Conservation (phyloP, 1,140 invertebrate species). For the Phocides pigmalion region DNA sequence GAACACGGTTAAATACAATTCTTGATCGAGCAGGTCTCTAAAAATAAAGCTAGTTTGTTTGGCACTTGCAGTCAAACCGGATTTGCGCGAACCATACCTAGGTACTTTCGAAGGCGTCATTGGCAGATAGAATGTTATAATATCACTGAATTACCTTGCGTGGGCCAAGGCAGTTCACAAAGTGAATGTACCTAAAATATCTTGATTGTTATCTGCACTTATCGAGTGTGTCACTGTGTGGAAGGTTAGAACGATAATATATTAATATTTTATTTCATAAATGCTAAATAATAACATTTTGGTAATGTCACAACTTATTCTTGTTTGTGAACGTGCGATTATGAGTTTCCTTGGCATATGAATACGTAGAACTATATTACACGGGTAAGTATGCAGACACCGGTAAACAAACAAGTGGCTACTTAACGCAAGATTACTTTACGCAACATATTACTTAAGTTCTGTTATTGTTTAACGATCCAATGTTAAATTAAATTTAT, state of each 20-base stretch:
- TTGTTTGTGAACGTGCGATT: slow-evolving; percentile 2
- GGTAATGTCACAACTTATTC: slow-evolving; percentile 3
- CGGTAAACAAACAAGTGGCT: not conserved
- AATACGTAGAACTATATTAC: not conserved
- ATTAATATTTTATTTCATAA: slow-evolving; percentile 16
- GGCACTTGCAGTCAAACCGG: slow-evolving; percentile 53
- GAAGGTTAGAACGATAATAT: slow-evolving; percentile 22
- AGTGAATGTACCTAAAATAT: slow-evolving; percentile 72
- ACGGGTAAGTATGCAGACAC: not conserved
- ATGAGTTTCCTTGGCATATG: not conserved
- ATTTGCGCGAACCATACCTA: slow-evolving; percentile 59
- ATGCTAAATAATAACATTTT: not conserved
- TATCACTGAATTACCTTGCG: slow-evolving; percentile 79
- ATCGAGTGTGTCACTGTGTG: slow-evolving; percentile 43
- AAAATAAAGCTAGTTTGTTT: slow-evolving; percentile 41
- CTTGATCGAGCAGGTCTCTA: slow-evolving; percentile 24
- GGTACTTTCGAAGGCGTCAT: slow-evolving; percentile 75
- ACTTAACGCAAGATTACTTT: not conserved
- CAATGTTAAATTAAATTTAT: not conserved
- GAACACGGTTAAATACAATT: slow-evolving; percentile 22
- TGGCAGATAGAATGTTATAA: slow-evolving; percentile 73
- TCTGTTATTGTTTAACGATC: not conserved
- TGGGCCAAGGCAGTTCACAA: slow-evolving; percentile 72
- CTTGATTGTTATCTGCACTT: slow-evolving; percentile 54
- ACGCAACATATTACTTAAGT: not conserved